Evolutionary conservation across 1,140 invertebrate genomes (phyloP).

Genomic region (Bemisia tabaci): DNA sequence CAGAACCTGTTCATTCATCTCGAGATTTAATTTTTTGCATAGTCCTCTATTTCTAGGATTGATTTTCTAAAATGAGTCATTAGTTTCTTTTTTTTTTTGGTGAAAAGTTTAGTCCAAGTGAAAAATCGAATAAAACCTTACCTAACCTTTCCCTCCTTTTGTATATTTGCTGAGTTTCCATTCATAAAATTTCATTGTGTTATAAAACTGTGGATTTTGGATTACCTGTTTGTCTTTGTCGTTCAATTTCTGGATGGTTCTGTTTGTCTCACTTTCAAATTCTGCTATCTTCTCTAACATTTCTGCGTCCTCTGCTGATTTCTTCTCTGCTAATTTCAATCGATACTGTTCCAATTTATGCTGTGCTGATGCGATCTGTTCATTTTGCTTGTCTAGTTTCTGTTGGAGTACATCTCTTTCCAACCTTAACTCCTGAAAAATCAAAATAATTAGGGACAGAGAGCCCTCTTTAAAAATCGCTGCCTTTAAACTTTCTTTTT

Average conservation of each 20-base stretch:
- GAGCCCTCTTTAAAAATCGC: background rate
- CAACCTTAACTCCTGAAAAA: constrained; percentile 52
- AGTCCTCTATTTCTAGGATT: no score
- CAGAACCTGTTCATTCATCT: no score
- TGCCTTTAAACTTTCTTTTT: no score
- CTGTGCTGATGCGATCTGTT: constrained; percentile 60
- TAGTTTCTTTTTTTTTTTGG: no score
- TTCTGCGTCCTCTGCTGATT: background rate
- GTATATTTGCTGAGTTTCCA: no score
- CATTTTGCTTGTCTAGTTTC: constrained; percentile 60
- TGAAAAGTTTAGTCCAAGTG: no score
- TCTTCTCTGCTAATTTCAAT: background rate
- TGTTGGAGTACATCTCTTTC: constrained; percentile 66
- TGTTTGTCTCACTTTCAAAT: background rate
- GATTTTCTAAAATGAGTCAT: no score
- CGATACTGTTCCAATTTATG: constrained; percentile 45
- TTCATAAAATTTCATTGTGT: no score
- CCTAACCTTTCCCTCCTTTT: no score
- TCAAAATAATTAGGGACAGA: constrained; percentile 10
- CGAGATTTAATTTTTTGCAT: no score
- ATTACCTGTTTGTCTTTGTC: background rate
- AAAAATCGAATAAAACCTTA: no score
- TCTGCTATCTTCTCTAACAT: background rate
- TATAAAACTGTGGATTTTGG: no score
- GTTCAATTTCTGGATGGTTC: background rate